Evolutionary conservation across 2,113 vertebrate genomes (phyloP).

Genomic region (Hippocampus zosterae): DNA sequence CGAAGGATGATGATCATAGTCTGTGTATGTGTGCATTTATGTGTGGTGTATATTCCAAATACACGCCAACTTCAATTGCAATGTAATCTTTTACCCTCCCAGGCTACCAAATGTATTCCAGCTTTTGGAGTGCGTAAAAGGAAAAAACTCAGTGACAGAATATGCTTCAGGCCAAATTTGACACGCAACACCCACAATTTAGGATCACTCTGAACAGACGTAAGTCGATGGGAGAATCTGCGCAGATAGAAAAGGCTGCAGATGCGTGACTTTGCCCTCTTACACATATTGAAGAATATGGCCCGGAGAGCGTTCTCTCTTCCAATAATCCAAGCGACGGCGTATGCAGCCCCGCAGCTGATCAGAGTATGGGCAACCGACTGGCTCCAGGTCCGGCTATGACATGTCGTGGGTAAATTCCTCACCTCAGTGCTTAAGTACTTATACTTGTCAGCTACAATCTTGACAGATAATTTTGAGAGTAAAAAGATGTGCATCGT

Average conservation of each 20-base stretch:
- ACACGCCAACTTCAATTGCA: too few species aligned
- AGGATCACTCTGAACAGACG: background rate
- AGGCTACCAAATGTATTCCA: too few species aligned
- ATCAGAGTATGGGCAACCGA: slow-evolving; percentile 52
- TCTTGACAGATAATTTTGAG: slow-evolving; percentile 66
- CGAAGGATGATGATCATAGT: too few species aligned
- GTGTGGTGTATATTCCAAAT: too few species aligned
- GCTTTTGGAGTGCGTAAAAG: background rate
- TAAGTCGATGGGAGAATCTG: background rate
- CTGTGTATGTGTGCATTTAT: too few species aligned
- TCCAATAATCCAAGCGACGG: background rate
- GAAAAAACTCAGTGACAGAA: background rate
- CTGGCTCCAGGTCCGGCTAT: slow-evolving; percentile 73
- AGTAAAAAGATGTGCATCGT: slow-evolving; percentile 44
- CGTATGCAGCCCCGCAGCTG: slow-evolving; percentile 20
- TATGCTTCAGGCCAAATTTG: background rate
- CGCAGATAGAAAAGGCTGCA: background rate
- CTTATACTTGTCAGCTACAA: slow-evolving; percentile 63
- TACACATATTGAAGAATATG: background rate
- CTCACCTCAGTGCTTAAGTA: slow-evolving; percentile 69
- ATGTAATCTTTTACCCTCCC: too few species aligned
- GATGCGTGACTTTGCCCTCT: too few species aligned
- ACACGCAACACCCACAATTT: background rate
- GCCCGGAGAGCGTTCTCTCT: slow-evolving; percentile 12
- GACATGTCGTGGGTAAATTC: slow-evolving; percentile 74